phyloP scores from a whole-genome alignment of 2,888 invertebrate species.

The Tetragnatha montana region DNA sequence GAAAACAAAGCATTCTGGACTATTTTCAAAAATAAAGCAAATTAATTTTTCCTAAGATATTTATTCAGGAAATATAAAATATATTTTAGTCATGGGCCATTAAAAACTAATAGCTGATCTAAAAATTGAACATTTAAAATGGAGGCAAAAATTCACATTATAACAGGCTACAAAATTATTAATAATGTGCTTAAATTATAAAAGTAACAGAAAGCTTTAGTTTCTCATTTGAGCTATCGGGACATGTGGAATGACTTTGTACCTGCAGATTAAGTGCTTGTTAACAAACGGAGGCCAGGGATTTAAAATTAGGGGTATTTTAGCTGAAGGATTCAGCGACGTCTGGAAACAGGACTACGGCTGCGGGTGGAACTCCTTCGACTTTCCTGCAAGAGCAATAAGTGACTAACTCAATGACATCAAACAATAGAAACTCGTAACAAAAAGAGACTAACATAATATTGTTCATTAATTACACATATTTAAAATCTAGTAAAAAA shows the following conservation, averaged over 20 bases:
- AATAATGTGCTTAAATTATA: too few species aligned
- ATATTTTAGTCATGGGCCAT: too few species aligned
- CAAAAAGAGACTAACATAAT: too few species aligned
- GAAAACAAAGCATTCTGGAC: constrained; percentile 7
- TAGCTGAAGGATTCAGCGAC: constrained; percentile 35
- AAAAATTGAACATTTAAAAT: too few species aligned
- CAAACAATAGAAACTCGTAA: too few species aligned
- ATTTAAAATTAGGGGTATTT: constrained; percentile 30
- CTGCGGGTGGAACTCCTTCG: constrained; percentile 58
- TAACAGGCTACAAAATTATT: too few species aligned
- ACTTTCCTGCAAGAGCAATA: constrained; percentile 35
- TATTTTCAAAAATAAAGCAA: background rate
- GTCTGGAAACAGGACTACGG: constrained; percentile 54
- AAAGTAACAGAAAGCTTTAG: background rate
- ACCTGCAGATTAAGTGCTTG: constrained; percentile 21
- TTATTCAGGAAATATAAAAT: too few species aligned
- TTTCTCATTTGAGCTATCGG: background rate
- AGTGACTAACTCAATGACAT: background rate
- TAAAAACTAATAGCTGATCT: too few species aligned
- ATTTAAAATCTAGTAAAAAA: too few species aligned
- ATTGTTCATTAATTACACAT: too few species aligned
- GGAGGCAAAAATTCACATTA: too few species aligned
- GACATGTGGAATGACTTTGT: constrained; percentile 12
- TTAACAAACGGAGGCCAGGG: constrained; percentile 57
- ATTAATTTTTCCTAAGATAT: background rate